phyloP scores from a whole-genome alignment of 2,113 vertebrate species.

The Ranitomeya imitator region DNA sequence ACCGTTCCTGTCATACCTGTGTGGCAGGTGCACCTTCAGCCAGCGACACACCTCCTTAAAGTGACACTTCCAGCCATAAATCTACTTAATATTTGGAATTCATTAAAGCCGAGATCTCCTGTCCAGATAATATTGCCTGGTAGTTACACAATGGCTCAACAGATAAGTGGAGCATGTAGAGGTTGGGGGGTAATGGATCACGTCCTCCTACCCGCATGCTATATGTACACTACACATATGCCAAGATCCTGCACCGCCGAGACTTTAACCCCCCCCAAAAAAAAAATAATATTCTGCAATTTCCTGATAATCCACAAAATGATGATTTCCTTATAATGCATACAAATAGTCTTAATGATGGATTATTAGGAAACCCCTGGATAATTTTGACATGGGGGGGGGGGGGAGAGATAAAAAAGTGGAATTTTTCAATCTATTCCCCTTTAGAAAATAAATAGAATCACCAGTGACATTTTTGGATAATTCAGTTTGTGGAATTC shows the following conservation, averaged over 20 bases:
- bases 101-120: neutral
- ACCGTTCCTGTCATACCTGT: constrained; percentile 71
- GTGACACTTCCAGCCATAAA: constrained; percentile 62
- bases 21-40: constrained; percentile 67
- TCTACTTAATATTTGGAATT: constrained; percentile 59
- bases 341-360: neutral
- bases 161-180: neutral
- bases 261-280: no score
- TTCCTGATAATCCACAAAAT: no score
- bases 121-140: neutral
- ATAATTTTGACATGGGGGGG: neutral
- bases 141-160: neutral
- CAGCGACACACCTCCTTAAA: constrained; percentile 67
- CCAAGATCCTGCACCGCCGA: neutral
- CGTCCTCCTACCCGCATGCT: neutral
- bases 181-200: neutral
- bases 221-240: neutral
- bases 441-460: no score
- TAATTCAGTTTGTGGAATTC: neutral
- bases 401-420: neutral
- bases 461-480: neutral
- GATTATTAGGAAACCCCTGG: neutral
- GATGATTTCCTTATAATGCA: neutral
- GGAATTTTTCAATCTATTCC: no score
- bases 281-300: no score